Evolutionary conservation across 64 coral and sea anemone species (phyloP).

Genomic region (Platygyra sinensis): DNA sequence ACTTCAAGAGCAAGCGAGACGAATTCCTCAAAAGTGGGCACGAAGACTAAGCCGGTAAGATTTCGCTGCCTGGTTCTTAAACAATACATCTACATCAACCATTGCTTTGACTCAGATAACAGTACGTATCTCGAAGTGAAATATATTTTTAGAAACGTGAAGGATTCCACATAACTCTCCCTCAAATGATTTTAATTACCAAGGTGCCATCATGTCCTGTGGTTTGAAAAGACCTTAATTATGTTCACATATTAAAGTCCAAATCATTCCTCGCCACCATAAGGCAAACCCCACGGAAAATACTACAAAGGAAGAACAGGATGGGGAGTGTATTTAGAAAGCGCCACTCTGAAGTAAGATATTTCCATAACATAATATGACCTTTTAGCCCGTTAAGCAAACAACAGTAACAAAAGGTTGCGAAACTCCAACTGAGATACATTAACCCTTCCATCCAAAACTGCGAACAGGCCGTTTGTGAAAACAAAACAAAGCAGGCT

Average conservation of each 20-base stretch:
- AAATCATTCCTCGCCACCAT: neutral
- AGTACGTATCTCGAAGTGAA: neutral
- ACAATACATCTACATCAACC: too few species aligned
- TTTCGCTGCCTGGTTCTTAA: neutral
- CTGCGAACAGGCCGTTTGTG: neutral
- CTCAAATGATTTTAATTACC: neutral
- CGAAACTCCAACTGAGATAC: neutral
- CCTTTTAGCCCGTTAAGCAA: neutral
- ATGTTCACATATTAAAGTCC: neutral
- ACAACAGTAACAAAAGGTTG: neutral
- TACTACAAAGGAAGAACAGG: neutral
- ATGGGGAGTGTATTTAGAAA: neutral
- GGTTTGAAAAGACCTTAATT: neutral
- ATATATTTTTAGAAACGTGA: neutral
- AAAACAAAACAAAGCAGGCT: neutral
- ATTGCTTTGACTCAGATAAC: neutral
- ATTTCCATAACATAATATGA: neutral
- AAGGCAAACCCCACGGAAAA: neutral
- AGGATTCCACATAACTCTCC: constrained; percentile 3
- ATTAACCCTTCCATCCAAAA: neutral
- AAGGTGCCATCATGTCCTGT: too few species aligned
- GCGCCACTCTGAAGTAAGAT: neutral
- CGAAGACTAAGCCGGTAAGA: neutral
- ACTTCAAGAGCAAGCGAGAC: neutral
- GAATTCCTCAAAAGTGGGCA: neutral